Base-by-base conservation (phyloP, 2,888 invertebrate genomes). In the Drosophila cyrtoloma region DNA sequence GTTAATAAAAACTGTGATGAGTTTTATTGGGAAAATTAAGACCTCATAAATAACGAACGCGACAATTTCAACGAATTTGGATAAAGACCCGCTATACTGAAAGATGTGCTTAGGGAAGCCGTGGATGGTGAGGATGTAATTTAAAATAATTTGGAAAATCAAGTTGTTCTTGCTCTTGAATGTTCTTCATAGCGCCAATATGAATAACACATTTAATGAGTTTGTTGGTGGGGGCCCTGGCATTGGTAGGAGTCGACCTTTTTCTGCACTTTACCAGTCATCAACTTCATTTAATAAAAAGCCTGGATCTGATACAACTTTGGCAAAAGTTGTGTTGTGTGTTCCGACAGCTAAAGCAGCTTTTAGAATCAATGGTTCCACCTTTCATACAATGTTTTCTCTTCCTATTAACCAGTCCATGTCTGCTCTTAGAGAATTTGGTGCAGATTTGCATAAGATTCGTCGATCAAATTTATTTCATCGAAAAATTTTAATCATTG, bases 211-310 rank as follows among this genome's bases (percentile, higher is more conserved):
- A n/a, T 71, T 65, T 28, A 44, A 62, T 39, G 63, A 75, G 19
- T 77, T 70, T 66, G 59, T 71, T 5, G 71, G 76, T 42, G 64
- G 76, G 1, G 77, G 71, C 14, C 68, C 71, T 26, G 26, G 26
- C 26, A 2, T 26, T 26, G 26, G 26, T 26, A 26, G 2, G 26
- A 26, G 26, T 26, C 3, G 26, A 26, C 26, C 3, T 26, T 3
- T 26, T 26, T 26, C 26, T 26, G 26, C 26, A 26, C 2, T 26
- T 26, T 26, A 26, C 26, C 26, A 26, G 26, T 26, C 3, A 2
- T 26, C 26, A 26, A 26, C 26, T 26, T 26, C 26, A 26, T 26
- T 26, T 26, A 26, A 26, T 26, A 26, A 26, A 26, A 26, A 26
- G 2, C 26, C 26, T 26, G 26, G 26, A 26, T 26, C 26, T 14